phyloP scores from a whole-genome alignment of 1,140 invertebrate genomes.

The Holotrichia oblita region DNA sequence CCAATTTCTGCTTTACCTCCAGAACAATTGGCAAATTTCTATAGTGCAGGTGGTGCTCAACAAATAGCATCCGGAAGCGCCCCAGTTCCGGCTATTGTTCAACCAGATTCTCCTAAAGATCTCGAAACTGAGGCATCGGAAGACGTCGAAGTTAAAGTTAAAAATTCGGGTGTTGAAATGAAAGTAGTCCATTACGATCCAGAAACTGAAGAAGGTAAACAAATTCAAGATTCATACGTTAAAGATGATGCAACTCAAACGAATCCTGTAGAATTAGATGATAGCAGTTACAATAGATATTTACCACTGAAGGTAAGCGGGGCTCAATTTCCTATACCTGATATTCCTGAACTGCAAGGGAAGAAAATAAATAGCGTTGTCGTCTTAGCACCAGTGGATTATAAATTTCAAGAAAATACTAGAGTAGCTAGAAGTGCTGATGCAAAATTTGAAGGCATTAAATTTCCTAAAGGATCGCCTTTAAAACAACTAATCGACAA shows the following conservation, averaged over 20 bases:
- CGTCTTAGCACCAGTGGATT: slow-evolving; percentile 81
- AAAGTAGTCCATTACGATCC: slow-evolving; percentile 85
- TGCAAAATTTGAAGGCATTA: slow-evolving; percentile 66
- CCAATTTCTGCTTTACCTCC: slow-evolving; percentile 84
- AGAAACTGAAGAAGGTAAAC: slow-evolving; percentile 74
- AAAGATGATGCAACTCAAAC: slow-evolving; percentile 76
- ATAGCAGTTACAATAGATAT: slow-evolving; percentile 81
- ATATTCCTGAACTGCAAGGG: slow-evolving; percentile 75
- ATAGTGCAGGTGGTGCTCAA: slow-evolving; percentile 76
- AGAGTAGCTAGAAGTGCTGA: slow-evolving; percentile 62
- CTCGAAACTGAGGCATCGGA: slow-evolving; percentile 63
- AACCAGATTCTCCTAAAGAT: slow-evolving; percentile 57
- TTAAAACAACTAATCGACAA: slow-evolving; percentile 79
- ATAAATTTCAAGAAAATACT: slow-evolving; percentile 64
- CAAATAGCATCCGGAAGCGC: slow-evolving; percentile 73
- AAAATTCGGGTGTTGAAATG: slow-evolving; percentile 76
- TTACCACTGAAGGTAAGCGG: slow-evolving; percentile 84
- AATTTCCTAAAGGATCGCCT: slow-evolving; percentile 73
- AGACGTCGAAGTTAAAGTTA: slow-evolving; percentile 64
- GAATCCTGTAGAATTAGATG: slow-evolving; percentile 76
- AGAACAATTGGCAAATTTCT: slow-evolving; percentile 85
- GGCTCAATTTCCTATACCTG: slow-evolving; percentile 83
- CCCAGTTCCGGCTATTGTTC: slow-evolving; percentile 70
- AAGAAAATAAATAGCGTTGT: slow-evolving; percentile 83
- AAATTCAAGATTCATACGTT: slow-evolving; percentile 76